Base-by-base conservation (phyloP, 2,113 vertebrate species). In the Ageneiosus marmoratus region DNA sequence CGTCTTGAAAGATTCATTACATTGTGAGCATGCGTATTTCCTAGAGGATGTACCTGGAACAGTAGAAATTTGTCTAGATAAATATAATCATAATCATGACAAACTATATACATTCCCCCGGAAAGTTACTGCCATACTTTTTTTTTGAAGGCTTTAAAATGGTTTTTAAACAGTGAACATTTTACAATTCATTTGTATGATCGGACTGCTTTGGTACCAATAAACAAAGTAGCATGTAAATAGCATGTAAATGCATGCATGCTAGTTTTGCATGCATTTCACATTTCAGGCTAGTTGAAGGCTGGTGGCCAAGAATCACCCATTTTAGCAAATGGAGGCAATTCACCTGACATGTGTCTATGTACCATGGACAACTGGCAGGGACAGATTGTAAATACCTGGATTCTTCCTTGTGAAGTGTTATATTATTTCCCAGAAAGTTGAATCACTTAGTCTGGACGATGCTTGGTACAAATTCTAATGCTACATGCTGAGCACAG, bases 1-100 rank as follows among this genome's bases (percentile, higher is more conserved):
- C 60, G 81, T 92, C 89, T 92, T 94, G 86, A 94, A 95, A 58
- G 79, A 86, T 16, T 88, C 90, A 63, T 91, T 88, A 85, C 94
- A 95, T 22, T 91, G 15, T 41, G 86, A 82, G 79, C 94, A 95
- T 77, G 85, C 77, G 81, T 89, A 91, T 63, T 87, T 92, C 22
- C 70, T 41, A 73, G 79, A 44, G 67, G 87, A 63, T 83, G 78
- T 48, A 88, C 86, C 93, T 93, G 74, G n/a, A 82, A 76, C 84
- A 24, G 81, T 77, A 56, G 75, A 90, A 72, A 48, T 13, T 0
- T 41, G 10, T 56, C 18, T 27, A 18, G 44, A 48, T 81, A 9
- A 79, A 83, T 44, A 82, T 81, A 24, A 16, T 53, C 20, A 55
- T 50, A 44, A 27, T 48, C 13, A 67, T 12, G 29, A 69, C 37